Evolutionary conservation across 2,797 vertebrate species (phyloP).

Genomic region (Darevskia nairensis): DNA sequence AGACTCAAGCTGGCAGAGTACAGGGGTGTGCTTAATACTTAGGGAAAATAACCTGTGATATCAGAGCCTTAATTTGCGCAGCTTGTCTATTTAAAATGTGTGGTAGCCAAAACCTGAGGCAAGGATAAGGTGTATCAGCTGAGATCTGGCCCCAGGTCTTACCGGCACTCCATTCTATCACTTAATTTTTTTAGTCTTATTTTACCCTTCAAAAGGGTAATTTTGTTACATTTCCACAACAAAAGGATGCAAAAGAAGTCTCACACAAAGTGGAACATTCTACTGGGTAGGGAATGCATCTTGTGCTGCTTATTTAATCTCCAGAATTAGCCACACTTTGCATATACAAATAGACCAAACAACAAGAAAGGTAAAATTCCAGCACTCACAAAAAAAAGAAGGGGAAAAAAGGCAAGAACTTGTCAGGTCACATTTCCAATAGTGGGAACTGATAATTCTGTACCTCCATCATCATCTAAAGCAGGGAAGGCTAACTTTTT

Average conservation of each 20-base stretch:
- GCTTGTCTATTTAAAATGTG: neutral
- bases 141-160: neutral
- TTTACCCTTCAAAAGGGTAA: constrained; percentile 21
- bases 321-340: constrained; percentile 1
- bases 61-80: neutral
- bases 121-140: neutral
- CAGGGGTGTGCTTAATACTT: neutral
- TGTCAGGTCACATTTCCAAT: neutral
- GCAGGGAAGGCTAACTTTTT: too few species aligned
- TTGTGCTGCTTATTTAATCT: constrained; percentile 28
- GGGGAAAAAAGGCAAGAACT: neutral
- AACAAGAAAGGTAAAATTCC: constrained; percentile 1
- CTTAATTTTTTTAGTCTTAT: constrained; percentile 8
- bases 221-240: constrained; percentile 59
- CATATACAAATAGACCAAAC: neutral
- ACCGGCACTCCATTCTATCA: constrained; percentile 32
- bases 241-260: constrained; percentile 62
- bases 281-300: constrained; percentile 43
- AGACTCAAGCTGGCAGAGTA: neutral
- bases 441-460: neutral
- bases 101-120: neutral
- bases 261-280: constrained; percentile 63
- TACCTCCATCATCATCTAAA: neutral
- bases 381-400: neutral
- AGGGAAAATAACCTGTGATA: neutral